These are phyloP conservation scores for Thaumetopoea pityocampa DNA, from an alignment of 1,140 invertebrate genomes.

Conservation along the genomic window DNA sequence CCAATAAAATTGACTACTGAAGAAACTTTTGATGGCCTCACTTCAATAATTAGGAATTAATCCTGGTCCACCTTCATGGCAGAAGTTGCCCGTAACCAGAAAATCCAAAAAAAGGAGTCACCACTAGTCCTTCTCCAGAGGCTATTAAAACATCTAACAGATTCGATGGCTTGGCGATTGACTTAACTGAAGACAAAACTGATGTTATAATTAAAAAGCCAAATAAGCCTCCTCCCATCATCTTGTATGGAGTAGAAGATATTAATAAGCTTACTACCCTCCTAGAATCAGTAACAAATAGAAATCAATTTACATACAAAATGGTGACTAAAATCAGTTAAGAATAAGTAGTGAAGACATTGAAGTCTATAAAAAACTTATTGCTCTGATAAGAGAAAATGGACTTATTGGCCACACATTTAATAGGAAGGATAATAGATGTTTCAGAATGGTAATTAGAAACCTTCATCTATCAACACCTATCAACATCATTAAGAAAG, in stretches of 20 bases:
- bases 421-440: constrained; percentile 1
- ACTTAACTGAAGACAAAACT: background rate
- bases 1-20: background rate
- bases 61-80: constrained; percentile 13
- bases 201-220: background rate
- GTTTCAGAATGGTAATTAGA: constrained; percentile 23
- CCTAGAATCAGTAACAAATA: background rate
- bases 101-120: constrained; percentile 7
- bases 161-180: background rate
- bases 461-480: constrained; percentile 24
- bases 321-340: constrained; percentile 1
- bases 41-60: background rate
- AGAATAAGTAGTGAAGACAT: background rate
- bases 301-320: background rate
- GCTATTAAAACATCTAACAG: constrained; percentile 6
- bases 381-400: background rate
- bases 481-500: constrained; percentile 10
- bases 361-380: background rate
- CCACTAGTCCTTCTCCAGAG: constrained; percentile 5
- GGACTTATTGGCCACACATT: constrained; percentile 9
- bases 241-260: constrained; percentile 7
- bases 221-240: constrained; percentile 5
- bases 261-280: background rate
- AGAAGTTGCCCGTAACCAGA: constrained; percentile 10
- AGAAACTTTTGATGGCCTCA: background rate